phyloP scores from a whole-genome alignment of 2,888 invertebrate species.

The Sericinus montela region DNA sequence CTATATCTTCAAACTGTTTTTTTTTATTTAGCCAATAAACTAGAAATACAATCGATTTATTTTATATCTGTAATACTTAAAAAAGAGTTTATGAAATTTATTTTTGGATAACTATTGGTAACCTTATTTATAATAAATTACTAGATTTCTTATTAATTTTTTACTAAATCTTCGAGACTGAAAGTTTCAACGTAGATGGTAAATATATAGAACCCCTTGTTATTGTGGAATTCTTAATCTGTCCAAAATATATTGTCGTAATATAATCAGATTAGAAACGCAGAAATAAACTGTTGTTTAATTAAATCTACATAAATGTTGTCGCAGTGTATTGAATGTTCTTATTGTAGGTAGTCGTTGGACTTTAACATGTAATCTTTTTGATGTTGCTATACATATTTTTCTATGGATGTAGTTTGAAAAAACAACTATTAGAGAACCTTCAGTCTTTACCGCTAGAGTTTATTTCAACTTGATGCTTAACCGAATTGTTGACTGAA shows the following conservation, averaged over 20 bases:
- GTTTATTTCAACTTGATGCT: neutral
- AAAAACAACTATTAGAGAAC: conserved; percentile 20
- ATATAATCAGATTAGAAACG: conserved; percentile 2
- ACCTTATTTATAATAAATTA: conserved; percentile 12
- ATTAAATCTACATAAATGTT: conserved; percentile 17
- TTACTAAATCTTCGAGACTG: conserved; percentile 18
- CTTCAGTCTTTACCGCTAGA: neutral
- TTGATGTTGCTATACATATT: conserved; percentile 48
- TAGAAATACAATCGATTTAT: conserved; percentile 4
- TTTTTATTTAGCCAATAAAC: neutral
- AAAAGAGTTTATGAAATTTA: conserved; percentile 16
- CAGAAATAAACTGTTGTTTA: neutral
- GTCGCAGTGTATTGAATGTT: conserved; percentile 24
- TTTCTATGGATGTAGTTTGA: conserved; percentile 36
- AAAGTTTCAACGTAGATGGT: conserved; percentile 11
- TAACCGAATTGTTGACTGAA: conserved; percentile 6
- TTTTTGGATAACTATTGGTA: conserved; percentile 19
- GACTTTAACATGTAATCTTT: conserved; percentile 45
- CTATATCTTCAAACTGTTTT: neutral
- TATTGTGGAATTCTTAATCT: conserved; percentile 4
- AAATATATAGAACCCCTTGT: conserved; percentile 6
- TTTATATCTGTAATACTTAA: conserved; percentile 7
- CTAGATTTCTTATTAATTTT: conserved; percentile 15
- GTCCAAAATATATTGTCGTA: conserved; percentile 1
- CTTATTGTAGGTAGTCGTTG: conserved; percentile 27